Conservation (phyloP, 2,888 invertebrate species). For the Agriopis marginaria region DNA sequence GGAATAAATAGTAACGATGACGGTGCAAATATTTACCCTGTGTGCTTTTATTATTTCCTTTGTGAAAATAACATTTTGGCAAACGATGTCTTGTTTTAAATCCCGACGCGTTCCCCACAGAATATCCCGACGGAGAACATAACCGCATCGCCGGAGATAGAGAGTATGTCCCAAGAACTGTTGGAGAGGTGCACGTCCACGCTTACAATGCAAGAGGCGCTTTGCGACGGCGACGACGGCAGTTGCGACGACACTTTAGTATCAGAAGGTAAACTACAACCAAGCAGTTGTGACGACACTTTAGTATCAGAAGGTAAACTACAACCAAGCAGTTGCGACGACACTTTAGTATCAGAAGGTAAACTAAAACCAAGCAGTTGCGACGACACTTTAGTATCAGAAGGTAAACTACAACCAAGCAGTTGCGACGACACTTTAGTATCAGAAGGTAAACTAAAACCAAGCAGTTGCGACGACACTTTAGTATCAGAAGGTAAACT, state of each 20-base stretch:
- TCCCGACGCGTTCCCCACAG: conserved; percentile 45
- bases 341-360: conserved; percentile 60
- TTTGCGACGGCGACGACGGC: conserved; percentile 73
- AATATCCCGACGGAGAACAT: conserved; percentile 59
- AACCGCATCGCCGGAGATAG: conserved; percentile 68
- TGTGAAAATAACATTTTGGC: no score
- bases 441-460: no score
- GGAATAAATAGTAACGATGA: no score
- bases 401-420: conserved; percentile 50
- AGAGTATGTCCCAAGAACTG: conserved; percentile 63
- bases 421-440: no score
- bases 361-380: conserved; percentile 50
- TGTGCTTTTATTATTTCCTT: no score
- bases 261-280: conserved; percentile 53
- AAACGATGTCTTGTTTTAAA: no score
- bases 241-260: conserved; percentile 59
- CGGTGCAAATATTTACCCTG: no score
- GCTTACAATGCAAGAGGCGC: conserved; percentile 74
- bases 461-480: no score
- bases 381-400: conserved; percentile 51
- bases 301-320: conserved; percentile 57
- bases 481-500: no score
- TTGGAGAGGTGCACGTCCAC: conserved; percentile 74
- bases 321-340: conserved; percentile 53
- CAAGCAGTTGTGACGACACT: conserved; percentile 56